phyloP scores from a whole-genome alignment of 2,113 vertebrate genomes.

The Scortum barcoo region DNA sequence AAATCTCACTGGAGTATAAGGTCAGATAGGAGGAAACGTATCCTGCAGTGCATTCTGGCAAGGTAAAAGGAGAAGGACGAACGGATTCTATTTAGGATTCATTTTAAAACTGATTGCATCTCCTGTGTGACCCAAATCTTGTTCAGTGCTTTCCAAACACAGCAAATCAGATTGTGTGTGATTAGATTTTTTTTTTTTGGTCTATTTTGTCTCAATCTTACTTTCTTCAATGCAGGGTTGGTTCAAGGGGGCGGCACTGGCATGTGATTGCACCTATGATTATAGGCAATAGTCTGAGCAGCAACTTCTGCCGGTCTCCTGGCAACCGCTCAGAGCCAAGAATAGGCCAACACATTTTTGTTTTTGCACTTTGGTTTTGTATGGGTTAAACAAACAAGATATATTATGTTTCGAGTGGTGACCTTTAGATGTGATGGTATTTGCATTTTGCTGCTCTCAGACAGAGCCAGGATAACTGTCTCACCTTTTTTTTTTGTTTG shows the following conservation, averaged over 20 bases:
- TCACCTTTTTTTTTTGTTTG: no score
- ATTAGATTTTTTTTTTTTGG: constrained; percentile 35
- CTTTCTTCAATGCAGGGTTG: constrained; percentile 17
- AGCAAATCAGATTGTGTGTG: constrained; percentile 46
- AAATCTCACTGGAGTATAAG: constrained; percentile 61
- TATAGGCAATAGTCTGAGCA: neutral
- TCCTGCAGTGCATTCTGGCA: constrained; percentile 24
- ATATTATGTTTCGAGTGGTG: neutral
- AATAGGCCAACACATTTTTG: neutral
- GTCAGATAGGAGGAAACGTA: constrained; percentile 57
- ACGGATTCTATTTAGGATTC: constrained; percentile 56
- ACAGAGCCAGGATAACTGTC: no score
- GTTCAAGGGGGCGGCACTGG: neutral
- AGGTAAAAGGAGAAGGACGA: constrained; percentile 56
- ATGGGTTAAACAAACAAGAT: neutral
- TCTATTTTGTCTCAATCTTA: constrained; percentile 10
- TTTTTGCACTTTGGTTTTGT: neutral
- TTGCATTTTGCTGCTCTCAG: neutral
- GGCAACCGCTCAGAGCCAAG: neutral
- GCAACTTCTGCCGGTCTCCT: neutral
- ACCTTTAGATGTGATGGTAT: neutral
- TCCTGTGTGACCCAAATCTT: constrained; percentile 38
- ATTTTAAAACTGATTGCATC: constrained; percentile 50
- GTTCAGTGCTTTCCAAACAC: constrained; percentile 35
- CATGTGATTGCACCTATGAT: neutral